Evolutionary conservation across 1,140 invertebrate species (phyloP).

Genomic region (Protaetia brevitarsis): DNA sequence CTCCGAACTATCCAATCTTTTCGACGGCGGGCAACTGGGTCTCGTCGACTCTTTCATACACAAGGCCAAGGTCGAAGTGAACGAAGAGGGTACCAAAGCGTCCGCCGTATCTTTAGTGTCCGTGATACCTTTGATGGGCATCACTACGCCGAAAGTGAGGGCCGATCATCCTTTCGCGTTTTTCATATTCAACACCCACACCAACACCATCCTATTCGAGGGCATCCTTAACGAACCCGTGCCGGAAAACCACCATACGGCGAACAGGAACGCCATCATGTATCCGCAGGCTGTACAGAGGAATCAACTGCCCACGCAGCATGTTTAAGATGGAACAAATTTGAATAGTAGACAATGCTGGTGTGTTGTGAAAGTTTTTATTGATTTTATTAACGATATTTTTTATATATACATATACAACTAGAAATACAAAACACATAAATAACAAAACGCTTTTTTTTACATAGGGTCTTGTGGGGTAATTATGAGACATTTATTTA

Average conservation of each 20-base stretch:
- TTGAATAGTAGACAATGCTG: background rate
- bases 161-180: constrained; percentile 72
- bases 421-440: background rate
- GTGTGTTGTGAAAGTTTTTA: background rate
- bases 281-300: background rate
- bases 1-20: constrained; percentile 55
- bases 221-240: constrained; percentile 57
- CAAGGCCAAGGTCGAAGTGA: constrained; percentile 67
- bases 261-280: background rate
- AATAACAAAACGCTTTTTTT: no score
- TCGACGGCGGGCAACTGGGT: constrained; percentile 55
- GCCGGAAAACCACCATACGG: background rate
- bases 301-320: background rate
- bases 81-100: constrained; percentile 69
- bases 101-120: constrained; percentile 62
- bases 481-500: no score
- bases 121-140: constrained; percentile 60
- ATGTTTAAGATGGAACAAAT: no score
- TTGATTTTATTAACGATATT: background rate
- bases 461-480: no score
- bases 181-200: constrained; percentile 61
- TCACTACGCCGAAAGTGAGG: constrained; percentile 51
- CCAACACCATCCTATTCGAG: constrained; percentile 62
- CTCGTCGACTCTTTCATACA: constrained; percentile 63
- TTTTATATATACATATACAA: background rate